phyloP scores from a whole-genome alignment of 2,113 vertebrate genomes.

The Opisthocomus hoazin region DNA sequence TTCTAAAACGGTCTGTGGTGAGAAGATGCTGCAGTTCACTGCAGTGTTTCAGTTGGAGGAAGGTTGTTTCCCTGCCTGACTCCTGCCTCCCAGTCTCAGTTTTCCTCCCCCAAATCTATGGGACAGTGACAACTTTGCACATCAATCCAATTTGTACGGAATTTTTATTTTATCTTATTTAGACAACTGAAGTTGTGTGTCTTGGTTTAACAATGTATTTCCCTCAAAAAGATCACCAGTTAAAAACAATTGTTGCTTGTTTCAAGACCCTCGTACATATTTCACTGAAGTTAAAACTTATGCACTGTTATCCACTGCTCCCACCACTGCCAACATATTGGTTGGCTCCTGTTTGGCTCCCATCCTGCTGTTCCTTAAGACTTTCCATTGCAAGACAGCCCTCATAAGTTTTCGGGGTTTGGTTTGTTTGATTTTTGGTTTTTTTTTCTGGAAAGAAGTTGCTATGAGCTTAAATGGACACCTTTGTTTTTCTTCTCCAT shows the following conservation, averaged over 20 bases:
- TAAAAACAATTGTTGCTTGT: neutral
- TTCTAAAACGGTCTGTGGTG: neutral
- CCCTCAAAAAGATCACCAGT: neutral
- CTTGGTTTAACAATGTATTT: neutral
- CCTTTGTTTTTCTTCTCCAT: neutral
- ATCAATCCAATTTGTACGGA: neutral
- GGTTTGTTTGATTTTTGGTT: neutral
- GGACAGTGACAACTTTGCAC: neutral
- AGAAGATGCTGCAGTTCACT: neutral
- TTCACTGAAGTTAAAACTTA: neutral
- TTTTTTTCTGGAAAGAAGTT: neutral
- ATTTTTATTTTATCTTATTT: neutral
- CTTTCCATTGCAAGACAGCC: neutral
- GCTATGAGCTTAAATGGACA: fast-evolving
- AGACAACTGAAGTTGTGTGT: neutral
- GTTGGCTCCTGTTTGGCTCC: neutral
- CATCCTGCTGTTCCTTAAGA: neutral
- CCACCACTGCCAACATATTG: neutral
- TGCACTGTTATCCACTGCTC: neutral
- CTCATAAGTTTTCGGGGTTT: fast-evolving
- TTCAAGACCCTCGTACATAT: neutral
- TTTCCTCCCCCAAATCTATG: neutral
- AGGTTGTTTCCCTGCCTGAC: neutral
- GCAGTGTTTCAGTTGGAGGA: neutral
- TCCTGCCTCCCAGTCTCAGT: neutral